These are phyloP conservation scores for Anthophora plumipes DNA, from an alignment of 2,888 invertebrate species.

Conservation along the genomic window DNA sequence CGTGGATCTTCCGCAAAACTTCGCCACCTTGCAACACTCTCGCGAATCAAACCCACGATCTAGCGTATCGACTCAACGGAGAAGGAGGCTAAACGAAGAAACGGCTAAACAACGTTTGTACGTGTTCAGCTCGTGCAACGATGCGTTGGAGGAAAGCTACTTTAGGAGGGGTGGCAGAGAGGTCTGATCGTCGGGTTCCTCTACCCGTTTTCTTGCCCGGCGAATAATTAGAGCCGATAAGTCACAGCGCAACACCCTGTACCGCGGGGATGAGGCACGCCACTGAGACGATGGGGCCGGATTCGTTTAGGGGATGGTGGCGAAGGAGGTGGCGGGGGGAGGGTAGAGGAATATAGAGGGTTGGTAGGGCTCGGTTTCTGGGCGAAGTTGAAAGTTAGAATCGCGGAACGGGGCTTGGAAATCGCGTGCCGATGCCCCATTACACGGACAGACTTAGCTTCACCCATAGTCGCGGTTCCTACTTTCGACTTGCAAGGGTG, in stretches of 20 bases:
- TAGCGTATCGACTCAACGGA: slow-evolving; percentile 2
- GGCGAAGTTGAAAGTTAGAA: slow-evolving; percentile 78
- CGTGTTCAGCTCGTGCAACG: slow-evolving; percentile 56
- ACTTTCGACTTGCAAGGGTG: slow-evolving; percentile 78
- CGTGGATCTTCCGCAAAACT: background rate
- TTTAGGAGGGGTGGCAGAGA: slow-evolving; percentile 75
- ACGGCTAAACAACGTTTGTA: slow-evolving; percentile 11
- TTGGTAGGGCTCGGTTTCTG: slow-evolving; percentile 49
- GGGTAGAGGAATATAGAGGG: background rate
- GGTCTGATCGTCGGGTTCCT: slow-evolving; percentile 68
- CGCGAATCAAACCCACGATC: background rate
- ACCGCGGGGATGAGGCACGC: slow-evolving; percentile 67
- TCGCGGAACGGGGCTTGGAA: slow-evolving; percentile 73
- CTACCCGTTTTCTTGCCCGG: slow-evolving; percentile 78
- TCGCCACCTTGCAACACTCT: background rate
- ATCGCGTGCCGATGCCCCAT: slow-evolving; percentile 84
- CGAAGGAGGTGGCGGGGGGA: too few relatives aligned
- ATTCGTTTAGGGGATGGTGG: slow-evolving; percentile 14
- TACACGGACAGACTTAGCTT: slow-evolving; percentile 82
- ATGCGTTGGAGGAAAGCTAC: slow-evolving; percentile 74
- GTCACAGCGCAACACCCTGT: slow-evolving; percentile 81
- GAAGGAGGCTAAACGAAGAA: background rate
- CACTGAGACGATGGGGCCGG: slow-evolving; percentile 59
- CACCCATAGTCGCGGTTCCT: slow-evolving; percentile 80
- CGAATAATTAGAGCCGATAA: slow-evolving; percentile 84